Evolutionary conservation across 2,113 vertebrate species (phyloP), one percentile per base, ranked within the genome.

Genomic region (Stercorarius parasiticus): DNA sequence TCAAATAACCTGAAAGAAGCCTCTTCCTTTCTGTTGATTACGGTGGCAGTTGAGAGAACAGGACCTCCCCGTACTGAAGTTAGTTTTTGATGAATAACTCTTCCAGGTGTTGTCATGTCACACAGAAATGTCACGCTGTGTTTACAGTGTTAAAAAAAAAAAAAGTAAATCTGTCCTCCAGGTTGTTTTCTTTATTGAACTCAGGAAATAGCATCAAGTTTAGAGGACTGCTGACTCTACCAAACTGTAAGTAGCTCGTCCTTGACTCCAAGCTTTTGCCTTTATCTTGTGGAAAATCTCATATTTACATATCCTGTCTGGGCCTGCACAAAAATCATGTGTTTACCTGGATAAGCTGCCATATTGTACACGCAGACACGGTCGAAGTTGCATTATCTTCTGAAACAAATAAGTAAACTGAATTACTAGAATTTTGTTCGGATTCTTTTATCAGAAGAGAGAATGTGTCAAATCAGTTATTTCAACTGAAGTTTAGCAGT

Each of bases 201-300:
- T 30, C 4, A 6, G 20, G 5, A 73, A 65, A 83, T 3, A 30
- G 27, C 17, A 67, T 49, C 47, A 55, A 50, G 19, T n/a, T 79
- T 30, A 65, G 67, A 47, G 23, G 34, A 58, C 18, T 79, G 40
- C 20, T 64, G 61, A 64, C 56, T 45, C 49, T n/a, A 56, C n/a
- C 38, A 84, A 58, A 34, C n/a, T 18, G 3, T 30, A 26, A 62
- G 12, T 38, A 65, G n/a, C 20, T 59, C 0, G 17, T 29, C 15
- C 50, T n/a, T 42, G 42, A 6, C 25, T 72, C 15, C 0, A 0
- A 0, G 25, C 11, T 58, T 78, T 79, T 58, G 61, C 27, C 20
- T 80, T 69, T 64, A 12, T 43, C 45, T 34, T 43, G 25, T n/a
- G 62, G 56, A 22, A 80, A 72, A 61, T 13, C 62, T 69, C 6